Conservation (phyloP, 2,113 vertebrate species). For the Lophotis ruficrista region DNA sequence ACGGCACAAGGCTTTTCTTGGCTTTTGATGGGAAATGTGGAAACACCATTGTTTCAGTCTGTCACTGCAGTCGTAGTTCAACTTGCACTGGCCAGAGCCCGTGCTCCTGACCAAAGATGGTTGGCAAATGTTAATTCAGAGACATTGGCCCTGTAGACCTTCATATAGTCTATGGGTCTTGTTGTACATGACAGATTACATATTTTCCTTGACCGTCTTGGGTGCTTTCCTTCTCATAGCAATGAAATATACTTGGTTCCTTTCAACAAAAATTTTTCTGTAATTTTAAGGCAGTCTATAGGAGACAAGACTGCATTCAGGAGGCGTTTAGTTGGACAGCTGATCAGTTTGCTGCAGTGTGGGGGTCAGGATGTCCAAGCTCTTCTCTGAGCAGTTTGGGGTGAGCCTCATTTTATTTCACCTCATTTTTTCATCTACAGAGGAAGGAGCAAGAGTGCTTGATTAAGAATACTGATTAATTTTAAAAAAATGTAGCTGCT, state of each 20-base stretch:
- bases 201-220: not conserved
- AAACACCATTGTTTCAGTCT: rapidly evolving
- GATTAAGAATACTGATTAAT: not conserved
- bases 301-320: not conserved
- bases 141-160: rapidly evolving
- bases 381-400: not conserved
- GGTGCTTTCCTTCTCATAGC: not conserved
- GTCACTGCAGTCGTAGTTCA: too few species aligned
- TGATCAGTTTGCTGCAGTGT: rapidly evolving
- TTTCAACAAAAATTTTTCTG: not conserved
- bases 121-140: not conserved
- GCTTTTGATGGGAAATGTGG: not conserved
- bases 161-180: rapidly evolving
- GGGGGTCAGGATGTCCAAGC: rapidly evolving
- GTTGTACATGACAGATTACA: rapidly evolving
- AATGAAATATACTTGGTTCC: not conserved
- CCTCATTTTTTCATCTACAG: not conserved
- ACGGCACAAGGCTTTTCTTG: not conserved
- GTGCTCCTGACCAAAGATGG: rapidly evolving
- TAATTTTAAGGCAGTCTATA: not conserved
- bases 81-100: too few species aligned
- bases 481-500: not conserved
- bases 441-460: not conserved
- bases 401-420: not conserved
- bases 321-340: rapidly evolving